Evolutionary conservation across 2,113 vertebrate genomes (phyloP).

Genomic region (Herpetotheres cachinnans): DNA sequence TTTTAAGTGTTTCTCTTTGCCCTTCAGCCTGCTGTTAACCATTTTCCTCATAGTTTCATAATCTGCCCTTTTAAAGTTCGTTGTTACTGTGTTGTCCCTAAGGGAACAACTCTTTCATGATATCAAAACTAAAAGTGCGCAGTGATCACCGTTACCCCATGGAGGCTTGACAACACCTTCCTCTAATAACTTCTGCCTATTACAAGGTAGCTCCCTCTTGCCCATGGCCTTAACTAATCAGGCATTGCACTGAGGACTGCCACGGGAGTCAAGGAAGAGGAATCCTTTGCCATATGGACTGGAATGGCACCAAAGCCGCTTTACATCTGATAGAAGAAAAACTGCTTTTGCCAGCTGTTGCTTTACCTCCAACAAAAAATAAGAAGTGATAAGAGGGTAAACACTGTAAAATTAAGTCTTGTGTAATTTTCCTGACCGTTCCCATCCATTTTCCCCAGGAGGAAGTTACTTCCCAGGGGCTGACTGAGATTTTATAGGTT

Average conservation of each 20-base stretch:
- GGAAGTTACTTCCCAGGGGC: not conserved
- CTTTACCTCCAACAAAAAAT: not conserved
- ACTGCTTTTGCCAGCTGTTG: conserved; percentile 19
- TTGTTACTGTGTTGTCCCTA: conserved; percentile 46
- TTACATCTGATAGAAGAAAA: not conserved
- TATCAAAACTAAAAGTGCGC: conserved; percentile 37
- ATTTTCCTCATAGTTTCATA: conserved; percentile 51
- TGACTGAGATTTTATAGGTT: not conserved
- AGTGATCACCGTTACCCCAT: conserved; percentile 16
- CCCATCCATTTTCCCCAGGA: not conserved
- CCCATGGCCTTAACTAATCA: conserved; percentile 22
- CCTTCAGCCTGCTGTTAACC: conserved; percentile 67
- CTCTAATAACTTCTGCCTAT: conserved; percentile 26
- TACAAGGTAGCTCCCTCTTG: conserved; percentile 24
- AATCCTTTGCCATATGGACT: conserved; percentile 36
- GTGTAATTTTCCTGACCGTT: not conserved
- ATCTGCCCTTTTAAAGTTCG: conserved; percentile 52
- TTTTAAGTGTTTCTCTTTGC: conserved; percentile 59
- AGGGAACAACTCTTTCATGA: conserved; percentile 46
- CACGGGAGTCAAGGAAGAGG: not conserved
- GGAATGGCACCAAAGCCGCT: conserved; percentile 28
- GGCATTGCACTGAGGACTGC: not conserved
- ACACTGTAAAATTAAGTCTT: not conserved
- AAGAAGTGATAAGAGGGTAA: not conserved
- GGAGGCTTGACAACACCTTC: conserved; percentile 23